Percentiles rank a stretch among this genome's conserved stretches.
These are phyloP conservation scores for Neoaliturus tenellus DNA, from an alignment of 2,888 invertebrate species.

Conservation along the genomic window DNA sequence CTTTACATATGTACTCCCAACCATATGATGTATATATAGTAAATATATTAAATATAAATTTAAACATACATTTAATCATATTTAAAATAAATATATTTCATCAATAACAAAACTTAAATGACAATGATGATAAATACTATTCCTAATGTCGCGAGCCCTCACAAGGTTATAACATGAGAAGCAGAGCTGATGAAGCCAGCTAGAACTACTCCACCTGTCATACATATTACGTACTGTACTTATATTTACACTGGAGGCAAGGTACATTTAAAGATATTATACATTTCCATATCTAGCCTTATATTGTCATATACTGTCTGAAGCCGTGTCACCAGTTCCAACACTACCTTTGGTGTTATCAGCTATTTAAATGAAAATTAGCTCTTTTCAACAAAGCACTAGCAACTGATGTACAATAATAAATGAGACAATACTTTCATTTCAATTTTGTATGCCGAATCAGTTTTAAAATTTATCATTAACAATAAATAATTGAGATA, in stretches of 20 bases:
- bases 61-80: slow-evolving; percentile 27
- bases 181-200: slow-evolving; percentile 26
- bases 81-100: slow-evolving; percentile 50
- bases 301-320: slow-evolving; percentile 44
- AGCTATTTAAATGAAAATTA: background rate
- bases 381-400: slow-evolving; percentile 1
- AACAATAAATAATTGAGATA: background rate
- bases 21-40: slow-evolving; percentile 8
- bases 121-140: slow-evolving; percentile 40
- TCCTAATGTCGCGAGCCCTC: slow-evolving; percentile 22
- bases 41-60: slow-evolving; percentile 34
- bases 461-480: background rate
- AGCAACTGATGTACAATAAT: slow-evolving; percentile 27
- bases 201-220: slow-evolving; percentile 2
- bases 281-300: slow-evolving; percentile 39
- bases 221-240: slow-evolving; percentile 25
- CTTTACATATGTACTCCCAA: slow-evolving; percentile 28
- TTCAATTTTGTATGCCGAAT: background rate
- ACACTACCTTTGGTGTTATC: slow-evolving; percentile 37
- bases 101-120: slow-evolving; percentile 44
- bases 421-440: background rate
- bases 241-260: slow-evolving; percentile 34
- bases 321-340: background rate
- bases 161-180: slow-evolving; percentile 41
- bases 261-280: slow-evolving; percentile 48